phyloP scores from a whole-genome alignment of 2,797 vertebrate species.

The Mastacembelus armatus region DNA sequence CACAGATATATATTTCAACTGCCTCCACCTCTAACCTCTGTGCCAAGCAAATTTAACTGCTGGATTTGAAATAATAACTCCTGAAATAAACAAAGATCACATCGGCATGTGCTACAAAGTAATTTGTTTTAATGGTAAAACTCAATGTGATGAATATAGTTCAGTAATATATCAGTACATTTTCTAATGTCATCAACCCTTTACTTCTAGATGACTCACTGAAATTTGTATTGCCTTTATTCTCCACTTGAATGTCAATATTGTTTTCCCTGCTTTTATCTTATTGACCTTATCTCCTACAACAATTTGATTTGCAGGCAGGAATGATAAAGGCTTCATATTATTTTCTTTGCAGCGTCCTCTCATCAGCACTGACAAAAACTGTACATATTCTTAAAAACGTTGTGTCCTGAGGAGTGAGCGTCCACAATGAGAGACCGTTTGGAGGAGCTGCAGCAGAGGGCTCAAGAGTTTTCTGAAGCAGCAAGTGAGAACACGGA shows the following conservation, averaged over 20 bases:
- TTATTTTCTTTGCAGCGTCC: conserved; percentile 19
- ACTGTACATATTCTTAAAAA: neutral
- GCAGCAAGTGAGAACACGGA: neutral
- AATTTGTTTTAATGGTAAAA: too few species aligned
- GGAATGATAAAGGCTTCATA: neutral
- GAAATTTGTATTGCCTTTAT: neutral
- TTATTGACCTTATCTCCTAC: neutral
- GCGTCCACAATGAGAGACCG: conserved; percentile 88
- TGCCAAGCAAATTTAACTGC: too few species aligned
- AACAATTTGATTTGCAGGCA: neutral
- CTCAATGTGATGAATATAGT: too few species aligned
- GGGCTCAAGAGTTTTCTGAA: conserved; percentile 80
- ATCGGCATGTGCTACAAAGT: too few species aligned
- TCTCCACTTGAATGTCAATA: neutral
- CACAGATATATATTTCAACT: too few species aligned
- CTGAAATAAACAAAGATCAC: neutral
- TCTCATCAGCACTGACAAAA: conserved; percentile 10
- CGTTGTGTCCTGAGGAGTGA: conserved; percentile 5
- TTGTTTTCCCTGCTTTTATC: neutral
- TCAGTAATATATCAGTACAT: too few species aligned
- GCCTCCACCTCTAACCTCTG: too few species aligned
- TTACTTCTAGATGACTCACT: neutral
- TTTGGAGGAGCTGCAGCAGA: conserved; percentile 89
- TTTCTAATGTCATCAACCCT: neutral
- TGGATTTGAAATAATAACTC: neutral